Base-by-base conservation (phyloP, 2,888 invertebrate species). In the Cryptocephalus moraei region DNA sequence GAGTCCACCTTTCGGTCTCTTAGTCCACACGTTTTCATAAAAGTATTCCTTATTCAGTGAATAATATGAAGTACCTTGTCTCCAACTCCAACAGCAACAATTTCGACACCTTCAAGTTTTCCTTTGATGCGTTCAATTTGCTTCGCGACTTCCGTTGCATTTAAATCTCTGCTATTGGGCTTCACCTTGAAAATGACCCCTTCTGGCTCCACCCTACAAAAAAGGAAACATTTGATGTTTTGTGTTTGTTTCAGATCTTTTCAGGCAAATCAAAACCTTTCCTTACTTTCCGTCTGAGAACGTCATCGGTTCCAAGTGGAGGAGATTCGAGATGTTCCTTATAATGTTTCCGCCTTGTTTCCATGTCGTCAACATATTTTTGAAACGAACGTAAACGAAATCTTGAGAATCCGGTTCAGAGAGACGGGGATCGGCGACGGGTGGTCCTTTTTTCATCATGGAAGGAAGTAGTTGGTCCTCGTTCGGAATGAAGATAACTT, bases 171-270 rank as follows among this genome's bases (percentile, higher is more conserved):
- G 49, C 72, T 74, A 57, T 83, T 84, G 44, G 78, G 77, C 48
- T 75, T 76, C 1, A 88, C 85, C 73, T 80, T 83, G 65, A 87
- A 89, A 0, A 81, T 82, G 0, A 92, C 85, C 70, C 87, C 86
- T 53, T 83, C 82, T 11, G 78, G 75, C 57, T 84, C 84, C 50
- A 87, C 82, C 52, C 90, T 84, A 64, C 46, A 76, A 75, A 55
- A 59, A 56, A 36, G 12, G 6, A 6, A 36, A 36, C 36, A 6
- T 36, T 12, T 6, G 36, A 4, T 11, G 12, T 6, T 36, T 11
- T 4, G 6, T 4, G 6, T 36, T 6, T 11, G 3, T 11, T 2
- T 36, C 36, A 4, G n/a, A n/a, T 36, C 4, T 12, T 36, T 11
- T 36, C n/a, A 4, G 12, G n/a, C 6, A 12, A 36, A 36, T 4